phyloP scores from a whole-genome alignment of 2,888 invertebrate species.

The Euplagia quadripunctaria region DNA sequence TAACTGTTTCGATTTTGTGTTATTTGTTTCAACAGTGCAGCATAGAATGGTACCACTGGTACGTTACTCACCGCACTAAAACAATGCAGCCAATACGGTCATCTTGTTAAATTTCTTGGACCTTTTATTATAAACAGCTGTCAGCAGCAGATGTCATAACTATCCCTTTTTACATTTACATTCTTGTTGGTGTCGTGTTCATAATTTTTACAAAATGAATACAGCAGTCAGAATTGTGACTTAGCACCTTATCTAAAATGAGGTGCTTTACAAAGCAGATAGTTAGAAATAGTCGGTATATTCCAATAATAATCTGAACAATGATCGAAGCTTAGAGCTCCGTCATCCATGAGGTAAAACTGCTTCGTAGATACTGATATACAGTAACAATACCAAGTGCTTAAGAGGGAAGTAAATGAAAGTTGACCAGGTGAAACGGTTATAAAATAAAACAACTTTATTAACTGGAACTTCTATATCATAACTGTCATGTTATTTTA shows the following conservation, averaged over 20 bases:
- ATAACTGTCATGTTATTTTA: not conserved
- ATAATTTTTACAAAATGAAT: not conserved
- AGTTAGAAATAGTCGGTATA: not conserved
- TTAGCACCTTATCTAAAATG: not conserved
- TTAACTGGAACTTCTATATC: not conserved
- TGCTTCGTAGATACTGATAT: not conserved
- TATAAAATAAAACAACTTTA: not conserved
- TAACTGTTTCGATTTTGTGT: slow-evolving; percentile 17
- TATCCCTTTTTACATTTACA: no score
- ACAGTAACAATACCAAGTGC: not conserved
- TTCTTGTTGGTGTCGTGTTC: not conserved
- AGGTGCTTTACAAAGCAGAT: not conserved
- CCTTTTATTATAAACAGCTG: not conserved
- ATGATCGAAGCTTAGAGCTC: not conserved
- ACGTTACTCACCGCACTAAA: no score
- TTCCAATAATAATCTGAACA: not conserved
- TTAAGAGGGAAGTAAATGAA: not conserved
- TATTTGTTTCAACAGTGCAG: not conserved
- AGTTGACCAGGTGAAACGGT: not conserved
- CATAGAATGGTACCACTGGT: no score
- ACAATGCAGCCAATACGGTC: not conserved
- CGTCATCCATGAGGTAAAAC: not conserved
- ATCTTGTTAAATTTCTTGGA: not conserved
- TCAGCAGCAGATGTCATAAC: not conserved
- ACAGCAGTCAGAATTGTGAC: not conserved